phyloP scores from a whole-genome alignment of 2,113 vertebrate species.

The Petaurus breviceps region DNA sequence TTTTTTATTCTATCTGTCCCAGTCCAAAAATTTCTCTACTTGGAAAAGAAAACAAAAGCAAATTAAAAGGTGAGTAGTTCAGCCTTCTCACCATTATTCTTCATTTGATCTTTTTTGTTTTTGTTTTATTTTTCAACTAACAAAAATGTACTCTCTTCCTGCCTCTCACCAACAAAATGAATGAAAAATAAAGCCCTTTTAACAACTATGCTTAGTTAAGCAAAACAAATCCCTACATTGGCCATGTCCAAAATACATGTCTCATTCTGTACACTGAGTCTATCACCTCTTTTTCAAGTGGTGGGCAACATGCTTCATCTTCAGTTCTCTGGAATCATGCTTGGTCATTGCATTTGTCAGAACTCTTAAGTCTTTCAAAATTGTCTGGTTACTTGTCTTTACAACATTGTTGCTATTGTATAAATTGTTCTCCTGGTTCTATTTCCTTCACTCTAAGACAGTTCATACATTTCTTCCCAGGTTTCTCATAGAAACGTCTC shows the following conservation, averaged over 20 bases:
- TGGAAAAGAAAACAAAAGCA: not conserved
- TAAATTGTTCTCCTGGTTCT: not conserved
- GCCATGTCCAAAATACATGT: not conserved
- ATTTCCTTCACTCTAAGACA: not conserved
- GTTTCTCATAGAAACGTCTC: not conserved
- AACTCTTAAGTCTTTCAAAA: not conserved
- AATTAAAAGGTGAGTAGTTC: not conserved
- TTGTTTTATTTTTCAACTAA: not conserved
- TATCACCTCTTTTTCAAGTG: not conserved
- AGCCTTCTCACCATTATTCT: not conserved
- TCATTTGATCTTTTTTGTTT: not conserved
- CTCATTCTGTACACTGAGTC: not conserved
- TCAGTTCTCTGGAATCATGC: not conserved
- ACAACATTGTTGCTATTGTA: not conserved
- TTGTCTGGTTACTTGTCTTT: not conserved
- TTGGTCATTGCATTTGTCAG: not conserved
- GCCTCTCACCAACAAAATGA: not conserved
- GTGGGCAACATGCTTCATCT: not conserved
- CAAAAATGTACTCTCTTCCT: not conserved
- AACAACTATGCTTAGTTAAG: not conserved
- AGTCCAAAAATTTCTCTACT: not conserved
- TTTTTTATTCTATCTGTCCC: not conserved
- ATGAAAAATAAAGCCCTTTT: not conserved
- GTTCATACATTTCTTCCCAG: not conserved
- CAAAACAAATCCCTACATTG: not conserved